Base-by-base conservation (phyloP, 2,113 vertebrate genomes). In the Gobiocypris rarus region DNA sequence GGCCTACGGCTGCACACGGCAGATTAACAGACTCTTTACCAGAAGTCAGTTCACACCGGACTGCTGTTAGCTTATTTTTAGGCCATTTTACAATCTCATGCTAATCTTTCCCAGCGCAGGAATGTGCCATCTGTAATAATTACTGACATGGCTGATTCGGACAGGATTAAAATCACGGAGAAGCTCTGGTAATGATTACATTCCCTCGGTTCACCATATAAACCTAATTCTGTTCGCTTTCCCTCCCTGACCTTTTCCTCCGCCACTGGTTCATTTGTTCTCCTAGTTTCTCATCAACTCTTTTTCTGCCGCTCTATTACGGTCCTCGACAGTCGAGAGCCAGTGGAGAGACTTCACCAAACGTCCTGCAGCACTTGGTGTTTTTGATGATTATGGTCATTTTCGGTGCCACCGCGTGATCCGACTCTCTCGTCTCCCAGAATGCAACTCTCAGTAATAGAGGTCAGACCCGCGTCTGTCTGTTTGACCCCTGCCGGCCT, bases 241-340 rank as follows among this genome's bases (percentile, higher is more conserved):
- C 11, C 56, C 2, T 19, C 48, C 54, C 63, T 71, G 56, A 83
- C 61, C 87, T 90, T 88, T 88, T 90, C 48, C 50, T 75, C 38
- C 5, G 10, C 38, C 69, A 24, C 9, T 1, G 22, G 38, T 71
- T 45, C 38, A 45, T 45, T 41, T 71, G 38, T 24, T 11, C 11
- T 38, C 38, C 5, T 14, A 71, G 69, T 71, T 45, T 71, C 69
- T 71, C 69, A 7, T 9, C 31, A 38, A 19, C 31, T 69, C 65
- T 8, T 67, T 65, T 34, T n/a, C 67, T 41, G 34, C 19, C 41
- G 24, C 22, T 71, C 69, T 71, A 15, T 71, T 45, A 41, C 26
- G 13, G 59, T 7, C 24, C 13, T 63, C 28, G 59, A 63, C 24
- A 50, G 58, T 79, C 11, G 56, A 79, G 76, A 79, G 76, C 58